Base-by-base conservation (phyloP, 2,113 vertebrate species). In the Brachyhypopomus gauderio region DNA sequence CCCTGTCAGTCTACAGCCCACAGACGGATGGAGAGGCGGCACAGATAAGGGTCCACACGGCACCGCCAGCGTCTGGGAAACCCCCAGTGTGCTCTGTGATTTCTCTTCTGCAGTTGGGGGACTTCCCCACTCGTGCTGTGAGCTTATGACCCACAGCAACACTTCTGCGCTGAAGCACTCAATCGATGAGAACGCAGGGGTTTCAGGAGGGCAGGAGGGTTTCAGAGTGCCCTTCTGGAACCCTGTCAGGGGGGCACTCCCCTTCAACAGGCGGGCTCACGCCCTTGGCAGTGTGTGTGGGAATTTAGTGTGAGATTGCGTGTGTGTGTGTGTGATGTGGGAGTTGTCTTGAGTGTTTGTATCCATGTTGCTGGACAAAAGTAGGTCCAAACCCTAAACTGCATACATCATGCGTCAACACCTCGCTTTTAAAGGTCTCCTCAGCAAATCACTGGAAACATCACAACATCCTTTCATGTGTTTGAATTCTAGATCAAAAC, bases 151-250 rank as follows among this genome's bases (percentile, higher is more conserved):
- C 88, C 77, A 85, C 87, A 88, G 79, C 89, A 80, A 86, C 74
- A 80, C 86, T 79, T 87, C 80, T 87, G 85, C 87, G 89, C 72
- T 75, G 67, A 80, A 87, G 81, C 84, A 85, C 80, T 88, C 85
- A 91, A 92, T 91, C 88, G 90, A 89, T 88, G 91, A 90, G 85
- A 84, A 85, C 83, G 85, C 89, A 88, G 88, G 89, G 90, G 86
- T 86, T 84, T 84, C 84, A n/a, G 62, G 27, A 23, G n/a, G 22
- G 4, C 36, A 34, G 30, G 30, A 88, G 89, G 90, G 86, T 86
- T 84, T 84, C 84, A 72, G 85, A 88, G 85, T 60, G 74, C 25
- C 23, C 72, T 79, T 85, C 88, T 87, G 84, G 74, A 89, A 69
- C 25, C 70, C 48, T 22, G 2, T 25, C 41, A n/a, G 62, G 27